Base-by-base conservation (phyloP, 1,140 invertebrate genomes). In the Tribolium castaneum region DNA sequence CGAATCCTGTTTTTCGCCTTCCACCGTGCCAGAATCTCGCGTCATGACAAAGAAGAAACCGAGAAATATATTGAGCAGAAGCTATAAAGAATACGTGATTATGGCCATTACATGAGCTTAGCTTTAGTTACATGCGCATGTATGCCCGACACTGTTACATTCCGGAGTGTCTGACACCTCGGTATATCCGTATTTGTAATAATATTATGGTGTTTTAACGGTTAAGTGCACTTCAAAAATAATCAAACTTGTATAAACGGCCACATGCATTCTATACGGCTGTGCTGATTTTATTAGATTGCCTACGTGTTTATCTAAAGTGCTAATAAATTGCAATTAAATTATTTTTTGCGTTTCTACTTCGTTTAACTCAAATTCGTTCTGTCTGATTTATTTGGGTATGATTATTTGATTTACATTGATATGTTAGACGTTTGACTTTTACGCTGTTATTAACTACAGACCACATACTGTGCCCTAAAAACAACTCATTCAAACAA, bases 21-120 rank as follows among this genome's bases (percentile, higher is more conserved):
- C 34, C 35, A n/a, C 59, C 14, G 2, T 30, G 25, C 56, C 56
- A 6, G 25, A 62, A n/a, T 62, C 56, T 9, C 2, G 4, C 9
- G 13, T 62, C n/a, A 59, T 22, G 59, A 59, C 54, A 66, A 66
- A 66, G 25, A 73, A 25, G 49, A 30, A 73, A 73, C 19, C 13
- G 45, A 73, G 49, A 73, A 52, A 73, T 73, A 25, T 73, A 73
- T 73, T 73, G 19, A 54, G 49, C 6, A 73, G 71, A 52, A 73
- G 71, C 71, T 73, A 73, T 73, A 73, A 73, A 73, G 71, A 73
- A 73, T 73, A 73, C 50, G 71, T 73, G 71, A 73, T 73, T 73
- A 73, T 73, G 71, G 71, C 34, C 70, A 73, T 73, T 73, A 52
- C 71, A 73, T 52, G 45, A 73, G 50, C 70, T 52, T 73, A 73